These are phyloP conservation scores for Callionymus lyra DNA, from an alignment of 2,113 vertebrate species.

Conservation along the genomic window DNA sequence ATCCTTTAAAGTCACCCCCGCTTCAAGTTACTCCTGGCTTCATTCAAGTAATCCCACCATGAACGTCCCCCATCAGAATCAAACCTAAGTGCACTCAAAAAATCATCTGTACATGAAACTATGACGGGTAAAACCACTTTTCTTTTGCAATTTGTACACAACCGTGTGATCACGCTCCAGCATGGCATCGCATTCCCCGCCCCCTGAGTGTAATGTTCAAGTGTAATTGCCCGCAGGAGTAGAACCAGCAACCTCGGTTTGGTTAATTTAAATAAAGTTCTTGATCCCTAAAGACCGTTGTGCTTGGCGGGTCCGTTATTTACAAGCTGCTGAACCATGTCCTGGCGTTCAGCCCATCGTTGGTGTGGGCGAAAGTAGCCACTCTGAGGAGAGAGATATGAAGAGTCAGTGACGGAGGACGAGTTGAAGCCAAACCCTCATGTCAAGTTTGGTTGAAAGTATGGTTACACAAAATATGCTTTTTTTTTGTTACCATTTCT, in stretches of 20 bases:
- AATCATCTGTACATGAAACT: conserved; percentile 61
- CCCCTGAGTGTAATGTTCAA: conserved; percentile 71
- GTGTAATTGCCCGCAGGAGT: conserved; percentile 51
- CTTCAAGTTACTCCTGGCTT: conserved; percentile 49
- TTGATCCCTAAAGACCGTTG: conserved; percentile 49
- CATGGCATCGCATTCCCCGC: conserved; percentile 45
- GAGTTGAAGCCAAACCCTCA: no score
- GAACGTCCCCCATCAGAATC: not conserved
- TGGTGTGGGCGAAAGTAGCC: conserved; percentile 12
- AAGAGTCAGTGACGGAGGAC: no score
- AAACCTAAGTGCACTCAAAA: conserved; percentile 66
- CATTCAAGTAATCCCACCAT: conserved; percentile 58
- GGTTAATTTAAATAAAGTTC: conserved; percentile 64
- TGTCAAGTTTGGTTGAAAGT: no score
- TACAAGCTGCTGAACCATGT: conserved; percentile 56
- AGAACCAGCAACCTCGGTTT: conserved; percentile 49
- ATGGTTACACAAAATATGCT: no score
- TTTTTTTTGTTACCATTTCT: no score
- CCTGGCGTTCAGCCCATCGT: no score
- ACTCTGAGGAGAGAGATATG: no score
- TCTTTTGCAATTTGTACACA: conserved; percentile 64
- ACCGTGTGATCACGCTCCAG: conserved; percentile 26
- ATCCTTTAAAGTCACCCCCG: conserved; percentile 1
- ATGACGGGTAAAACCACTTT: conserved; percentile 61
- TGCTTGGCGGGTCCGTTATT: conserved; percentile 53